A percentile compares a stretch with the other conserved stretches of the same genome.
These are phyloP conservation scores for Drosophila paranaensis DNA, from an alignment of 2,888 invertebrate genomes.

Conservation along the genomic window DNA sequence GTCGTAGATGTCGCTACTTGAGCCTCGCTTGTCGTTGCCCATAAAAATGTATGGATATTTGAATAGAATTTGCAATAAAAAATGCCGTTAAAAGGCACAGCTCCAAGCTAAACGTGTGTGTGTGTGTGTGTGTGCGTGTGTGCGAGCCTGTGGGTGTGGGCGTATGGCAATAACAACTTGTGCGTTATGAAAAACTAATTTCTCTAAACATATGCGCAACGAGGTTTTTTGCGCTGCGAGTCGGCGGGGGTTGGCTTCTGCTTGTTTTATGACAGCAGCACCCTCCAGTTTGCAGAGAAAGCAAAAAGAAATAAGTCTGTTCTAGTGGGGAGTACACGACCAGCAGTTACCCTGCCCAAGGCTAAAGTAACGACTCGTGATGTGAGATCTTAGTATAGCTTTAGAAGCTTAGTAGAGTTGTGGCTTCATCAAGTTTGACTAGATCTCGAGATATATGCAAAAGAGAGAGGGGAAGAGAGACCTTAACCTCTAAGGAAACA, in stretches of 20 bases:
- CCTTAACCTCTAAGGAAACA: too few relatives aligned
- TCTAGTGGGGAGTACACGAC: neutral
- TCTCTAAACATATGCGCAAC: constrained; percentile 80
- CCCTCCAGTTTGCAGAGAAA: constrained; percentile 21
- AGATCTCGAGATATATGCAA: too few relatives aligned
- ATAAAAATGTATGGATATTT: constrained; percentile 82
- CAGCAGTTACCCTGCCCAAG: neutral
- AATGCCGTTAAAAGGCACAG: constrained; percentile 77
- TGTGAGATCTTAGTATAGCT: neutral
- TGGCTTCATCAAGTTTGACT: too few relatives aligned
- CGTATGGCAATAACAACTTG: constrained; percentile 78
- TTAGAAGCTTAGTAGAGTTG: too few relatives aligned
- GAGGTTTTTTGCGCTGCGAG: constrained; percentile 21
- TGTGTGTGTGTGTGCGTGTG: constrained; percentile 8
- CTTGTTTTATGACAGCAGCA: constrained; percentile 59
- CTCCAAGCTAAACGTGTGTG: constrained; percentile 19
- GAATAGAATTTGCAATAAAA: constrained; percentile 83
- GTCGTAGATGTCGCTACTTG: constrained; percentile 46
- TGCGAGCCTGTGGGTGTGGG: constrained; percentile 11
- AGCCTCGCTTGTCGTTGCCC: constrained; percentile 46
- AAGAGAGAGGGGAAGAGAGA: neutral
- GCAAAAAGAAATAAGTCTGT: neutral
- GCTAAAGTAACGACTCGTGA: neutral
- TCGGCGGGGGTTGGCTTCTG: constrained; percentile 11
- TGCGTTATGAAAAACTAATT: constrained; percentile 82